Base-by-base conservation (phyloP, 2,888 invertebrate species). In the Amphipoea oculea region DNA sequence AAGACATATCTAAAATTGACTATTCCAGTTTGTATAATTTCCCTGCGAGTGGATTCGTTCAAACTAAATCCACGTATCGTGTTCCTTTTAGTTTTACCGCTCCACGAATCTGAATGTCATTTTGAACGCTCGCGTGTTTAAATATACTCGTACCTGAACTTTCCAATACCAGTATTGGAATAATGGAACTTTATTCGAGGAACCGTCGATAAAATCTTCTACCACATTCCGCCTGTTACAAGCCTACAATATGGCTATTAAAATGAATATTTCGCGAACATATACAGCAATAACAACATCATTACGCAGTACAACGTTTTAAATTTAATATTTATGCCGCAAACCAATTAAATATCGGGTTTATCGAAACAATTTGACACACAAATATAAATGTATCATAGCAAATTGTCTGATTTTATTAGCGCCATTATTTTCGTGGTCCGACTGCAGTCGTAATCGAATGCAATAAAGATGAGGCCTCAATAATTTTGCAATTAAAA, bases 401-500 rank as follows among this genome's bases (percentile, higher is more conserved):
- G 69, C 68, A 60, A 76, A 86, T 86, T 79, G 85, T 76, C 76
- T 62, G 79, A 83, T 88, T 87, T 88, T 88, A 87, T 88, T 85
- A 83, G 81, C 45, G 29, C 69, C 68, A 88, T 88, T 88, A 88
- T 86, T 85, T 68, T n/a, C 62, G 76, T 48, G 67, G 77, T 62
- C 17, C 4, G 42, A 83, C 74, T 85, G 82, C 81, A 86, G 54
- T 78, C 65, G 78, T 82, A 87, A 82, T 83, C 77, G 83, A 86
- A 78, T 84, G 81, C 84, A 85, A 89, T 86, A 85, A 83, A 83
- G 78, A 77, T 79, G 86, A 87, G 83, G 84, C 85, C 73, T 77
- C 87, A 89, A 91, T 91, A 92, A 92, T 91, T 91, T 89, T 78
- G 88, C 90, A 92, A 92, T 92, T 90, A 89, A 92, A 91, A 89